Evolutionary conservation across 2,888 invertebrate genomes (phyloP), one percentile per base, ranked within the genome.

Genomic region (Agriopis leucophaearia): DNA sequence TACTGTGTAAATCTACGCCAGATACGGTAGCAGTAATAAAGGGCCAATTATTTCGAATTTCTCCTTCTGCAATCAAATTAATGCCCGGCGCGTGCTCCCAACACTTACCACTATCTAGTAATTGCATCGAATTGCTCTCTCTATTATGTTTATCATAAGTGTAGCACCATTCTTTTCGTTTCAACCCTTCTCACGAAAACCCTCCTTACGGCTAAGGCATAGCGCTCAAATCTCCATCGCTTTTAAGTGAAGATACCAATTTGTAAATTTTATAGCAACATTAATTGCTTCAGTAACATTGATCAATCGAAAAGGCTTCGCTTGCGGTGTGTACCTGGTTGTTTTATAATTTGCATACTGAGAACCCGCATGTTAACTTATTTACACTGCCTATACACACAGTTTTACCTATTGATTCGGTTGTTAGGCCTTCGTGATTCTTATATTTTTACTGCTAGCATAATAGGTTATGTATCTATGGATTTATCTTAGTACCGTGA

Each of bases 11-110:
- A 69, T 71, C 71, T 71, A 70, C 71, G 67, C 71, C 71, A 61
- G 62, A 45, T 69, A 64, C 56, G 70, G 72, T 58, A 73, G 73
- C 76, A 40, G 75, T 81, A 87, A 86, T 84, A 80, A 85, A 83
- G 73, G 79, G 78, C 84, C 86, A 88, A 90, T 89, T 88, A 89
- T 88, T 85, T 84, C 73, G 73, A 85, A 87, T 89, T 90, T 89
- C 89, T 85, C 86, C 78, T 73, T 75, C 81, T 78, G 81, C 84
- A 78, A 88, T 88, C 86, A 88, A 89, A 88, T 88, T 88, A 87
- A 90, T 89, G 85, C 82, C 65, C 66, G 78, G 78, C 86, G 81
- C 88, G 88, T 86, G 84, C 82, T 75, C 74, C 77, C 75, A 61
- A 61, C 70, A 69, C 72, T 78, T 67, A 67, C 58, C 63, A 74